A percentile compares a stretch with the other conserved stretches of the same genome.
Conservation (phyloP, 1,140 invertebrate species). For the Hypsibius dujardini region DNA sequence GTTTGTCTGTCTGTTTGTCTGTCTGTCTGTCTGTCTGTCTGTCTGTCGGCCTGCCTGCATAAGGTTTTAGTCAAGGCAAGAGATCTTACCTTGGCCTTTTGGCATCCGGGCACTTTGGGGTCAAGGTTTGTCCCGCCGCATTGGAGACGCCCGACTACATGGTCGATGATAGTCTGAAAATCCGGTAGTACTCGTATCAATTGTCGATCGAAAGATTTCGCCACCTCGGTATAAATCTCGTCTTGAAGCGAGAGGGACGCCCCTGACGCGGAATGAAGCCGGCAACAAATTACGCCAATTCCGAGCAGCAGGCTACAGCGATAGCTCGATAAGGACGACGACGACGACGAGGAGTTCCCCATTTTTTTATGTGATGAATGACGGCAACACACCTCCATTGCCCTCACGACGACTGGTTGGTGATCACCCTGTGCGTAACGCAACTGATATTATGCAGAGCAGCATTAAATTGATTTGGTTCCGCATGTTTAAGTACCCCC, state of each 20-base stretch:
- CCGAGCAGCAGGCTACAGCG: not conserved
- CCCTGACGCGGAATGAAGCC: not conserved
- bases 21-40: too few relatives aligned
- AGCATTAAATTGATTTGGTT: too few relatives aligned
- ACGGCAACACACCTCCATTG: not conserved
- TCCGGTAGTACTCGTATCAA: not conserved
- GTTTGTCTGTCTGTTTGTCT: too few relatives aligned
- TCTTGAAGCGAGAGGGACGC: not conserved
- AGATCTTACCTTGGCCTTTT: not conserved
- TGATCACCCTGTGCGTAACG: too few relatives aligned
- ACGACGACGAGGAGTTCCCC: not conserved
- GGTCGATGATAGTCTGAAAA: constrained; percentile 12
- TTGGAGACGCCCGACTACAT: not conserved
- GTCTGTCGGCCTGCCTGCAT: too few relatives aligned
- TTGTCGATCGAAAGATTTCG: constrained; percentile 8
- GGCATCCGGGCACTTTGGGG: not conserved
- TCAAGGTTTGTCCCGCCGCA: not conserved
- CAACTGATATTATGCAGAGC: too few relatives aligned
- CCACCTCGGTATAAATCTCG: not conserved
- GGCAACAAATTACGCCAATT: not conserved
- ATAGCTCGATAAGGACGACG: not conserved
- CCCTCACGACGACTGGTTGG: too few relatives aligned
- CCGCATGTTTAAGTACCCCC: too few relatives aligned
- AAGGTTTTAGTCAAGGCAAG: not conserved
- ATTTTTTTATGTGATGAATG: not conserved